phyloP scores from a whole-genome alignment of 64 coral and sea anemone species.

The Actinia tenebrosa region DNA sequence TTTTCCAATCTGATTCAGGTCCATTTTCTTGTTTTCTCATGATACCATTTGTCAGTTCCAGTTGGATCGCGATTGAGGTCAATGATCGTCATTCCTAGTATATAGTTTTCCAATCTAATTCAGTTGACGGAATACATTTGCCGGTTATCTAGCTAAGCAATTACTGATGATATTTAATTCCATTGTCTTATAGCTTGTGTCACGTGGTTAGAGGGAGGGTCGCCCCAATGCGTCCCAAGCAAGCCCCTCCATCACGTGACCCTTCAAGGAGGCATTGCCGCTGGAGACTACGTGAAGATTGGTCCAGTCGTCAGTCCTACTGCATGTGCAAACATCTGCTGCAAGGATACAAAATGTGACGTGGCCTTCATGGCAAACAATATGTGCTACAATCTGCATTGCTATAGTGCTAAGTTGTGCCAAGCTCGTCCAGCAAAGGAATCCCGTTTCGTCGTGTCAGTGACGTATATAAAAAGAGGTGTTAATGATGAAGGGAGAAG shows the following conservation, averaged over 20 bases:
- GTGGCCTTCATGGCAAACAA: constrained; percentile 15
- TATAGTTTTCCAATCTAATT: too few relatives aligned
- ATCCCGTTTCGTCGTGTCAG: background rate
- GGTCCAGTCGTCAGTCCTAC: background rate
- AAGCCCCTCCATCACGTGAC: constrained; percentile 17
- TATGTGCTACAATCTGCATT: constrained; percentile 21
- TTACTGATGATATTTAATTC: background rate
- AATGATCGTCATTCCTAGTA: too few relatives aligned
- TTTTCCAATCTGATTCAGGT: too few relatives aligned
- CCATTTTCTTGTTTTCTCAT: too few relatives aligned
- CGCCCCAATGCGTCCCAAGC: background rate
- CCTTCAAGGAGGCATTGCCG: constrained; percentile 16
- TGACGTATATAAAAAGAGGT: constrained; percentile 12
- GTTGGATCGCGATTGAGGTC: too few relatives aligned
- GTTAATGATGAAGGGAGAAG: background rate
- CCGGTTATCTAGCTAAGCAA: too few relatives aligned
- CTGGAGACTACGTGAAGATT: constrained; percentile 22
- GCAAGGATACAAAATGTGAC: constrained; percentile 18
- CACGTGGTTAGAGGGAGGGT: background rate
- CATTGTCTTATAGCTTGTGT: background rate
- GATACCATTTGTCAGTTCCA: too few relatives aligned
- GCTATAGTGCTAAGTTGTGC: constrained; percentile 25
- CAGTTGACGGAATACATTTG: background rate
- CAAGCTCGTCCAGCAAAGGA: background rate
- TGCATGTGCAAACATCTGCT: constrained; percentile 16